Conservation (phyloP, 1,140 invertebrate genomes). For the Drosophila pachea region DNA sequence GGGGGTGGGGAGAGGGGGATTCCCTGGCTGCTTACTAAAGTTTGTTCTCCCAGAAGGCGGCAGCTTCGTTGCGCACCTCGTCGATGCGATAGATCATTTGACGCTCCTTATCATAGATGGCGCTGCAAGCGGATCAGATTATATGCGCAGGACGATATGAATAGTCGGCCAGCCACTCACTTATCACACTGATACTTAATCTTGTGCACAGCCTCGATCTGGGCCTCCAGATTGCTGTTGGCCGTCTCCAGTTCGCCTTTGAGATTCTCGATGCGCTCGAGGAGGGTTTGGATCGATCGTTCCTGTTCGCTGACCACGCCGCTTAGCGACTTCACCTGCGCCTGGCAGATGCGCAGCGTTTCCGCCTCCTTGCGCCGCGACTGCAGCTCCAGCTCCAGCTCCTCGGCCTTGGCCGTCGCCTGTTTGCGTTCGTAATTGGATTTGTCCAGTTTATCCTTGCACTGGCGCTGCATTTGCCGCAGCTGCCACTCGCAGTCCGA, state of each 20-base stretch:
- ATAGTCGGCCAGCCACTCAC: constrained; percentile 35
- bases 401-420: constrained; percentile 79
- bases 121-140: constrained; percentile 46
- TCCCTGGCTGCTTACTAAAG: constrained; percentile 71
- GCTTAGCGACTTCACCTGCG: constrained; percentile 81
- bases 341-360: constrained; percentile 81
- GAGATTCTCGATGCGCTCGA: constrained; percentile 81
- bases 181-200: constrained; percentile 78
- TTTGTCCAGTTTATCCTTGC: constrained; percentile 82
- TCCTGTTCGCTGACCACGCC: constrained; percentile 82
- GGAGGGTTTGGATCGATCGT: constrained; percentile 80
- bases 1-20: too few species aligned
- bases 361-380: constrained; percentile 79
- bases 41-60: constrained; percentile 81
- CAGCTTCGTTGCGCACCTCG: constrained; percentile 82
- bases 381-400: constrained; percentile 79
- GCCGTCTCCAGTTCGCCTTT: constrained; percentile 79
- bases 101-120: constrained; percentile 81
- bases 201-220: constrained; percentile 80
- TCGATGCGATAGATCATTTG: constrained; percentile 80
- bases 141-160: background rate
- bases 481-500: constrained; percentile 86
- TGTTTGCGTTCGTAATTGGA: constrained; percentile 80
- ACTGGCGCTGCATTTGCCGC: constrained; percentile 82
- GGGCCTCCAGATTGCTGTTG: constrained; percentile 81